These are phyloP conservation scores for Buceros bicornis DNA, from an alignment of 2,797 vertebrate species.

Conservation along the genomic window DNA sequence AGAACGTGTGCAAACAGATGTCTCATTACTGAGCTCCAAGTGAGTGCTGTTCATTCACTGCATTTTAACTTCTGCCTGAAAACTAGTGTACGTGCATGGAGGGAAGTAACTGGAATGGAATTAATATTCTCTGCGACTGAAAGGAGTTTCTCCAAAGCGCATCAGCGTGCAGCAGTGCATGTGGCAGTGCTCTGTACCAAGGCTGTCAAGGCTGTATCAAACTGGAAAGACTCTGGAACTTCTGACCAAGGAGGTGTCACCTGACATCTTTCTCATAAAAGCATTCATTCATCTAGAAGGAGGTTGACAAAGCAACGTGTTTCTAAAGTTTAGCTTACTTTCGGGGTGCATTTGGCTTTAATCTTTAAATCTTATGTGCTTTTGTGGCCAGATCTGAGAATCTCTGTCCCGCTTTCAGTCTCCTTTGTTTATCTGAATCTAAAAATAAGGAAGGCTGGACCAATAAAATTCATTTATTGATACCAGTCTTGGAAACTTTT, in stretches of 20 bases:
- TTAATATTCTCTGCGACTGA: background rate
- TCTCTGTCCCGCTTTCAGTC: background rate
- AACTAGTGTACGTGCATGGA: background rate
- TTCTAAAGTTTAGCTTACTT: conserved; percentile 9
- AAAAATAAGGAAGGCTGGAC: background rate
- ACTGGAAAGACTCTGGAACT: background rate
- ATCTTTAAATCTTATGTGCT: background rate
- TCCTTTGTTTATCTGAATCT: background rate
- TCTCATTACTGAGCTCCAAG: background rate
- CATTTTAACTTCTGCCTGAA: conserved; percentile 6
- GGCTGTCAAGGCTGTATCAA: background rate
- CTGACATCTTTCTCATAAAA: background rate
- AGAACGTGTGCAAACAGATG: background rate
- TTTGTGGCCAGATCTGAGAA: background rate
- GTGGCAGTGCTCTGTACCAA: fast-evolving
- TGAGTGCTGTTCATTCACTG: background rate
- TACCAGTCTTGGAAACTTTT: background rate
- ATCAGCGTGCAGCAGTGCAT: background rate
- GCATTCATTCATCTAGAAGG: background rate
- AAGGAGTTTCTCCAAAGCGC: background rate
- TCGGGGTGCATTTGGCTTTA: background rate
- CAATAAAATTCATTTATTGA: background rate
- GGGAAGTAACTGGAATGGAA: background rate
- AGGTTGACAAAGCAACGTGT: background rate
- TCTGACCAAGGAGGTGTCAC: background rate